phyloP scores from a whole-genome alignment of 2,888 invertebrate genomes.

The Drosophila pegasa region DNA sequence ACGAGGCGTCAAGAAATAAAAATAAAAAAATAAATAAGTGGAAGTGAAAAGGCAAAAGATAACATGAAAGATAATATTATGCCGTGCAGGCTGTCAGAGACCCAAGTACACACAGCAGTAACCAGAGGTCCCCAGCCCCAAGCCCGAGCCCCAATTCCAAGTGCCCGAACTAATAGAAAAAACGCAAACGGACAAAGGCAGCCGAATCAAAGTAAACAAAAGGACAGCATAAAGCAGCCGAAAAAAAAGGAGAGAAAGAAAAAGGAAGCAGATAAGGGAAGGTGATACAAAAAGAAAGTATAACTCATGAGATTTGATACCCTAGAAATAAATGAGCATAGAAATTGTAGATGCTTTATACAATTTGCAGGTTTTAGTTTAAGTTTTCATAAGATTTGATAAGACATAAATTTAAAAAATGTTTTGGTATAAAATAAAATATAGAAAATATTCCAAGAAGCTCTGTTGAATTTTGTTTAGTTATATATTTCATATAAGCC shows the following conservation, averaged over 20 bases:
- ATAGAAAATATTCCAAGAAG: too few relatives aligned
- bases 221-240: slow-evolving; percentile 32
- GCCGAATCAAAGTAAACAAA: slow-evolving; percentile 52
- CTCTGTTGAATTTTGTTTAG: too few relatives aligned
- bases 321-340: not conserved
- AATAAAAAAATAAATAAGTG: slow-evolving; percentile 21
- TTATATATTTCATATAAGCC: too few relatives aligned
- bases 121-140: slow-evolving; percentile 9
- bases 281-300: not conserved
- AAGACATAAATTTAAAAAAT: not conserved
- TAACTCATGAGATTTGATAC: slow-evolving; percentile 5
- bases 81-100: slow-evolving; percentile 39
- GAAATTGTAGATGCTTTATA: not conserved
- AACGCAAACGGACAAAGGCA: slow-evolving; percentile 45
- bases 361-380: not conserved
- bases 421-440: too few relatives aligned
- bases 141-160: slow-evolving; percentile 11
- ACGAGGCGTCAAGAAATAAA: slow-evolving; percentile 50
- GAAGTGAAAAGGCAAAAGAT: slow-evolving; percentile 70
- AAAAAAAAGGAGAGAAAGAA: slow-evolving; percentile 16
- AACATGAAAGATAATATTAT: slow-evolving; percentile 79
- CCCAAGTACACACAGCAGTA: slow-evolving; percentile 22
- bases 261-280: not conserved
- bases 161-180: slow-evolving; percentile 60
- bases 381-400: not conserved